Evolutionary conservation across 2,888 invertebrate species (phyloP), one percentile per base, ranked within the genome.

Genomic region (Anodontia alba): DNA sequence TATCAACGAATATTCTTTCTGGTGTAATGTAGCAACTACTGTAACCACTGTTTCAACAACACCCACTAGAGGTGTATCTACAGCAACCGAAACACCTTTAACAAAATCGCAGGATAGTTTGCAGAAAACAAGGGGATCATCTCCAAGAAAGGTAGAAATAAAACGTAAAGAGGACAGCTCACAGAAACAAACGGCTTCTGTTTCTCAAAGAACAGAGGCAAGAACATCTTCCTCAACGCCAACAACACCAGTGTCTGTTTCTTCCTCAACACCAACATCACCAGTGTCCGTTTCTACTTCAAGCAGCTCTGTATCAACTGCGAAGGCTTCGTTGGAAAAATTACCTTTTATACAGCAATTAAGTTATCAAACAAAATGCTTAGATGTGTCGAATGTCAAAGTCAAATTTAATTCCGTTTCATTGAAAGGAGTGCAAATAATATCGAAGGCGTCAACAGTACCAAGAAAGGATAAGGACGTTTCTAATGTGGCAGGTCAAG

Each of bases 301-400:
- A n/a, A 36, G 33, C 26, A n/a, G 51, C 23, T 51, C 68, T 20
- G 33, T 26, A 67, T 1, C 42, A 38, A 1, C 67, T n/a, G 62
- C 69, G 7, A 17, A 51, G 29, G 20, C 38, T 0, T 33, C 43
- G 15, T 38, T n/a, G 1, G 23, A n/a, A 7, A 29, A 70, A 20
- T 3, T 36, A 38, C n/a, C 49, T 10, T 72, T 75, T 49, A 33
- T 80, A 10, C 29, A 83, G 67, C 83, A 83, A 62, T 66, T 75
- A 23, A 80, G 80, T 51, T 78, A n/a, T 73, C 31, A 72, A 42
- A 78, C 62, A 20, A 46, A 54, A 1, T 83, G 83, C 43, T 29
- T 80, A 33, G 76, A 78, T 26, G 57, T 20, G 12, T 33, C 57
- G 26, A 83, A 83, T 51, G 70, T 83, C 7, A 42, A 57, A 23